Evolutionary conservation across 2,888 invertebrate species (phyloP), one percentile per base, ranked within the genome.

Genomic region (Microplitis deprimator): DNA sequence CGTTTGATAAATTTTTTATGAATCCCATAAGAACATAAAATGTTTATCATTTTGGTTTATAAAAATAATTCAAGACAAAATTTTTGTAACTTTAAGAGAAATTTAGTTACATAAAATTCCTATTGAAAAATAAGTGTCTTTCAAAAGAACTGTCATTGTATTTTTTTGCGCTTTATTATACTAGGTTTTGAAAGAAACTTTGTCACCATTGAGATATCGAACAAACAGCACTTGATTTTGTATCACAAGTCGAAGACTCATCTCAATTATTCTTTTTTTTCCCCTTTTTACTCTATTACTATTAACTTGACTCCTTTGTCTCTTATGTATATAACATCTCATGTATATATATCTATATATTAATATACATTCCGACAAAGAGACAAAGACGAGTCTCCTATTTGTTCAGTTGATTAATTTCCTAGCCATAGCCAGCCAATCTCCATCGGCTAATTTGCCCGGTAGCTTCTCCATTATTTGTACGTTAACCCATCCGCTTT

Each of bases 351-450:
- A 64, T 64, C 20, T 17, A 20, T 20, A 17, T 10, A 17, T 20
- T 17, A 64, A 64, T 20, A 20, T 17, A 5, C 0, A 20, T 20
- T 13, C 13, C 50, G 10, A 50, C 50, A 13, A 50, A 50, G 50
- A 50, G 50, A 13, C 13, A 13, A 50, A 50, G 50, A 50, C 50
- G 50, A 50, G 13, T 50, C 50, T 50, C 8, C 61, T 39, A 61
- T 61, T 71, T 71, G 39, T 13, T n/a, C 59, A 29, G 60, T 61
- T 61, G 71, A 71, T 71, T 38, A 38, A 71, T 71, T 71, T 71
- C 61, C 71, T 69, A 39, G 50, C 38, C 5, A 38, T 39, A 61
- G 38, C 5, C 38, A 71, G 8, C 16, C 71, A 71, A 71, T 71
- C 61, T 71, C 16, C 60, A 71, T 16, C n/a, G 61, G 16, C 71